Conservation (phyloP, 2,797 vertebrate genomes). For the Helostoma temminkii region DNA sequence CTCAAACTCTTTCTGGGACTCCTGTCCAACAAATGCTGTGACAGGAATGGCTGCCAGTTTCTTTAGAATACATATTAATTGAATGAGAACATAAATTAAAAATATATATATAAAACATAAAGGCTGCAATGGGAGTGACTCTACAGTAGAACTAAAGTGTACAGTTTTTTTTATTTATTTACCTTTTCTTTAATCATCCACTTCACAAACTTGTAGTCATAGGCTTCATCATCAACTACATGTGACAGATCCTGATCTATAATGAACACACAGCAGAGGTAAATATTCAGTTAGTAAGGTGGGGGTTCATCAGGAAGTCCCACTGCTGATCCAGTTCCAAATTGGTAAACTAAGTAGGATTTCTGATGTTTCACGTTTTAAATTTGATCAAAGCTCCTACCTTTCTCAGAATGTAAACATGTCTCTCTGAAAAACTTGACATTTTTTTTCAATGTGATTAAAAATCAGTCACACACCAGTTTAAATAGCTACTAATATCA, state of each 20-base stretch:
- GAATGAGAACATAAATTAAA: background rate
- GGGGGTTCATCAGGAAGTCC: no score
- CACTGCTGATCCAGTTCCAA: no score
- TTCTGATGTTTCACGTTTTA: background rate
- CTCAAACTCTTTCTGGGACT: conserved; percentile 90
- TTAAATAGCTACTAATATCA: no score
- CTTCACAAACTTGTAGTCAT: conserved; percentile 95
- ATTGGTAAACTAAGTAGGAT: no score
- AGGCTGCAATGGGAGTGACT: background rate
- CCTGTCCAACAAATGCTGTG: conserved; percentile 91
- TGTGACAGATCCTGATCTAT: conserved; percentile 91
- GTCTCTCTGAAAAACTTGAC: no score
- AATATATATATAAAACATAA: background rate
- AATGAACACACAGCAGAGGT: conserved; percentile 16
- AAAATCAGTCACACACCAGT: no score
- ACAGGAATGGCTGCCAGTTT: conserved; percentile 96
- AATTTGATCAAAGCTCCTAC: no score
- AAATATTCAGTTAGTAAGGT: background rate
- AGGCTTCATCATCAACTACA: conserved; percentile 85
- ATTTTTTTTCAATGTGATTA: no score
- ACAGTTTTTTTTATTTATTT: background rate
- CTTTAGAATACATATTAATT: conserved; percentile 75
- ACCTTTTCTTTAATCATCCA: conserved; percentile 98
- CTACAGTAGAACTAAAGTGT: background rate
- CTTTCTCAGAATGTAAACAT: no score